These are phyloP conservation scores for Perodicticus potto DNA, from an alignment of 2,797 vertebrate genomes.

Conservation along the genomic window DNA sequence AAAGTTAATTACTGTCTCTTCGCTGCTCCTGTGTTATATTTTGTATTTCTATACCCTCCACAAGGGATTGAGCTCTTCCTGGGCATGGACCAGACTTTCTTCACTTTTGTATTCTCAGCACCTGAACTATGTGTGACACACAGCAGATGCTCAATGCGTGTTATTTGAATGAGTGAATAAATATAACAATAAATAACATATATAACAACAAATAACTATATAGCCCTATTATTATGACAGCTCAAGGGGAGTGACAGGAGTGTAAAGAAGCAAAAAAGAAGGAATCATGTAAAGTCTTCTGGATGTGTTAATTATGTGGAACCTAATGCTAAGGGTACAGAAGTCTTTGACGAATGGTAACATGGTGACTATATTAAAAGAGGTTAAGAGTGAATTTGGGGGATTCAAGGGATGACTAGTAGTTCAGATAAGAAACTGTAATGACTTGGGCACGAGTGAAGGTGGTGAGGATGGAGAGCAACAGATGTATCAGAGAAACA, in stretches of 20 bases:
- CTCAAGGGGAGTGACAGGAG: background rate
- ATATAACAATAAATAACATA: background rate
- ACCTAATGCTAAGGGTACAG: background rate
- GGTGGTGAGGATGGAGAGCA: background rate
- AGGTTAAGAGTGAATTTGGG: background rate
- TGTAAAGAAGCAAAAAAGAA: background rate
- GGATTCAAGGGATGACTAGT: background rate
- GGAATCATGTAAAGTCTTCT: background rate
- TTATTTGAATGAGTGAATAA: background rate
- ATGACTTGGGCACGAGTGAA: background rate
- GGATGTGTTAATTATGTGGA: background rate
- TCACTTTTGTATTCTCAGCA: slow-evolving; percentile 13
- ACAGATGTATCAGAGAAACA: background rate
- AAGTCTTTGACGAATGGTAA: slow-evolving; percentile 2
- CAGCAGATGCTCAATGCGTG: background rate
- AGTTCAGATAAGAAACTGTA: background rate
- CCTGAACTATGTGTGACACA: background rate
- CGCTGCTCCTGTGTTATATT: background rate
- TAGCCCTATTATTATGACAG: background rate
- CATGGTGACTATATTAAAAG: background rate
- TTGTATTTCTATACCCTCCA: background rate
- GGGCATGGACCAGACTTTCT: background rate
- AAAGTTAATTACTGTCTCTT: slow-evolving; percentile 3
- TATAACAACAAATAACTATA: background rate
- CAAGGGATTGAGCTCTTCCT: background rate